Evolutionary conservation across 2,797 vertebrate genomes (phyloP).

Genomic region (Danio albolineatus): DNA sequence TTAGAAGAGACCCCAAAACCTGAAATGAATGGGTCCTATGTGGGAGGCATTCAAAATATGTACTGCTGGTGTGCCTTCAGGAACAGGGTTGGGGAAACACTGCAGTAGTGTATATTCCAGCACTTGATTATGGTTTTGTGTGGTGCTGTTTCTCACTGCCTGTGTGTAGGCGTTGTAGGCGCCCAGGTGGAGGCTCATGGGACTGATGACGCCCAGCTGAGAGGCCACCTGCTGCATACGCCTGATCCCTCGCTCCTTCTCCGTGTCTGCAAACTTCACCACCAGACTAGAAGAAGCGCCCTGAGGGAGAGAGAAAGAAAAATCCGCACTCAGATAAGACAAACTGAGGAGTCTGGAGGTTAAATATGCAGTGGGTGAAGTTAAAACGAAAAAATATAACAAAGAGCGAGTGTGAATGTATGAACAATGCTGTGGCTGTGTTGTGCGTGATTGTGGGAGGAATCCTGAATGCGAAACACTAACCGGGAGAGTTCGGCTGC

Average conservation of each 20-base stretch:
- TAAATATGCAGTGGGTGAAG: slow-evolving; percentile 31
- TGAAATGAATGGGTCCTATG: too few relatives aligned
- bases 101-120: not conserved
- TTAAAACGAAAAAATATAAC: slow-evolving; percentile 21
- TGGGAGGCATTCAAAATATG: too few relatives aligned
- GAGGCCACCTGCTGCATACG: slow-evolving; percentile 97
- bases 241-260: slow-evolving; percentile 84
- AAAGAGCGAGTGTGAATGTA: not conserved
- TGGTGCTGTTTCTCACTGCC: slow-evolving; percentile 80
- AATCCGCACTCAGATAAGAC: not conserved
- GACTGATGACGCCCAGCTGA: slow-evolving; percentile 95
- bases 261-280: slow-evolving; percentile 87
- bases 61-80: too few relatives aligned
- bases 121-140: not conserved
- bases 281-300: slow-evolving; percentile 89
- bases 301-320: slow-evolving; percentile 66
- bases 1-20: too few relatives aligned
- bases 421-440: slow-evolving; percentile 37
- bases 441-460: slow-evolving; percentile 23
- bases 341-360: not conserved
- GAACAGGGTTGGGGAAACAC: too few relatives aligned
- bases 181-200: slow-evolving; percentile 94
- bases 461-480: slow-evolving; percentile 58
- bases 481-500: slow-evolving; percentile 81
- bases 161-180: slow-evolving; percentile 96